Evolutionary conservation across 1,140 invertebrate genomes (phyloP), one percentile per base, ranked within the genome.

Genomic region (Lordiphosa stackelbergi): DNA sequence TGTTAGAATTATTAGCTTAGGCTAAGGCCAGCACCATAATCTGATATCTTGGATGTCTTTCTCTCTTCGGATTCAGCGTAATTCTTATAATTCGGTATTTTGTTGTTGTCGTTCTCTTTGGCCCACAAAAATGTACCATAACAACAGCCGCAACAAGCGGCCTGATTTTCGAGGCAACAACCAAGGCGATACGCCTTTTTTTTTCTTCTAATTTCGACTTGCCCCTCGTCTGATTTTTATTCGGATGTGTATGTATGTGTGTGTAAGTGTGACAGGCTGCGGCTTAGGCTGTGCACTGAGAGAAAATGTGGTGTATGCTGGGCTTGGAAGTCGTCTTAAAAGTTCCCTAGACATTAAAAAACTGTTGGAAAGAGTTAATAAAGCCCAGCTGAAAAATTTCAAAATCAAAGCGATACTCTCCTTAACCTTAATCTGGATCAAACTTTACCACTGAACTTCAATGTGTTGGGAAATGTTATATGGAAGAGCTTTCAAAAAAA

Each of bases 41-140:
- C 77, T 83, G 77, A 83, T 75, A 83, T 77, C 77, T 75, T 46
- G 83, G 77, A 75, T 72, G 75, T 83, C 62, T 60, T 46, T 69
- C 42, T 59, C 45, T 63, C 53, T 56, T 56, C 53, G 58, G 53
- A 53, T 81, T 79, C 75, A 54, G 62, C 71, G 75, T 79, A 79
- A 79, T 79, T 79, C 75, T 68, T 74, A 81, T 79, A 79, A 79
- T 79, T 79, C 68, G 61, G 63, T 34, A 34, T 46, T 11, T 46
- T 62, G 9, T 49, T 58, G 37, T 54, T 64, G 31, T 24, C 41
- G 31, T 34, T 48, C 37, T 31, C 28, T 57, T 48, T 73, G 62
- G 62, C 57, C 53, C 57, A 70, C 63, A 71, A 16, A 16, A 16
- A 73, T 68, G 63, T 53, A 53, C 42, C 51, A 53, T 31, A 70